Base-by-base conservation (phyloP, 2,113 vertebrate species). In the Tetrao urogallus region DNA sequence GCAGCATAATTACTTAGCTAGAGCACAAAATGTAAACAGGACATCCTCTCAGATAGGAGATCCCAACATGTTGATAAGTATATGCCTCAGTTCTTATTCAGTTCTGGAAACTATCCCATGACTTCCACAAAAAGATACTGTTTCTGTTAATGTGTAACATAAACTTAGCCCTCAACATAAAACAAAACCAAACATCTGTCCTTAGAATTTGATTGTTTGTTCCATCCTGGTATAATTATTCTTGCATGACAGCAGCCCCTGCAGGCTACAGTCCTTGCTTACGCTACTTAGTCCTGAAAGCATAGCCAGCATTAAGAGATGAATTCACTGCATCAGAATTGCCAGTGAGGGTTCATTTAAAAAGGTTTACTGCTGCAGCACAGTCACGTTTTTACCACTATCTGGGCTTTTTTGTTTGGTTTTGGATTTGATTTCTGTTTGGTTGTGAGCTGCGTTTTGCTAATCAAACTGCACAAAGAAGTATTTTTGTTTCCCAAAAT, bases 21-120 rank as follows among this genome's bases (percentile, higher is more conserved):
- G 94, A 91, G 73, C 92, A 95, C 95, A 96, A 94, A 97, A 97
- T 97, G 93, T 98, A 98, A 98, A 98, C 98, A 98, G 98, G 97
- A 98, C 97, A 98, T 98, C 98, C 97, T 98, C 86, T 97, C 87
- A 93, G 97, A 98, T 96, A 98, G 88, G 86, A 89, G 97, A 97
- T 95, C 96, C 97, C 97, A 97, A 97, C 96, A 98, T 97, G 95
- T 94, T 89, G 96, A 96, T 97, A 97, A 96, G 94, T 97, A 95
- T 97, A 96, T 96, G 96, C 95, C 86, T 96, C 93, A 94, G 91
- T 94, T 96, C 96, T 96, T 94, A 82, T 69, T 85, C 94, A 97
- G 82, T 96, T 97, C 74, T 97, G 97, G 97, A 98, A 98, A 97
- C 88, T 63, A 48, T 97, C 96, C 74, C 83, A 96, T 96, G 83